Base-by-base conservation (phyloP, 2,797 vertebrate genomes). In the Danio aesculapii region DNA sequence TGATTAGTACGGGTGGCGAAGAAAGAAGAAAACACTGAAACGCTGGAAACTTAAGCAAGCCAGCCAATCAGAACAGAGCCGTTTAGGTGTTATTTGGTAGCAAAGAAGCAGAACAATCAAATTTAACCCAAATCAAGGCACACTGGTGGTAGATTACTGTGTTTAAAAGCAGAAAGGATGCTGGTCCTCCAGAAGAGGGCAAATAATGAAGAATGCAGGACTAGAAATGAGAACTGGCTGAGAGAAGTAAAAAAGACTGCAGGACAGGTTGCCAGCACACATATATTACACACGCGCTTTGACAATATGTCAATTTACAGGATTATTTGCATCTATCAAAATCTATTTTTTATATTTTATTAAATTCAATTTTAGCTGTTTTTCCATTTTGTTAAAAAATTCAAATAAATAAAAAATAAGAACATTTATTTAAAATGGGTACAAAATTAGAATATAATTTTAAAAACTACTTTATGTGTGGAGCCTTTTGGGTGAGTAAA, bases 1-100 rank as follows among this genome's bases (percentile, higher is more conserved):
- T 19, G 58, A 73, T 80, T 80, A 73, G 78, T 73, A 64, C 9
- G 41, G 59, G 46, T 8, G 68, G 12, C 47, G 46, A 39, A 73
- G 16, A 73, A 57, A 64, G 69, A 63, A 8, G 47, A 52, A 53
- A 63, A 44, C 57, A 6, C 6, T 0, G 47, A 57, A 66, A 66
- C 3, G 6, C 8, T 2, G 8, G 43, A 55, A 46, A 76, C 0
- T 39, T 17, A 55, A 76, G 74, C 74, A 66, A 66, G 49, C 49
- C 63, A 50, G 58, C 30, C 30, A 30, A 30, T 30, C 44, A 30
- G 55, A 59, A 19, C 2, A 6, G 10, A 8, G 6, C 7, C 0
- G 7, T 17, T 47, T n/a, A 53, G 30, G 49, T 7, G 30, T 70
- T 53, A 53, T 41, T 41, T 11, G 30, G 1, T 39, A 70, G 13